Conservation (phyloP, 2,888 invertebrate genomes). For the Macroteleia sp. region DNA sequence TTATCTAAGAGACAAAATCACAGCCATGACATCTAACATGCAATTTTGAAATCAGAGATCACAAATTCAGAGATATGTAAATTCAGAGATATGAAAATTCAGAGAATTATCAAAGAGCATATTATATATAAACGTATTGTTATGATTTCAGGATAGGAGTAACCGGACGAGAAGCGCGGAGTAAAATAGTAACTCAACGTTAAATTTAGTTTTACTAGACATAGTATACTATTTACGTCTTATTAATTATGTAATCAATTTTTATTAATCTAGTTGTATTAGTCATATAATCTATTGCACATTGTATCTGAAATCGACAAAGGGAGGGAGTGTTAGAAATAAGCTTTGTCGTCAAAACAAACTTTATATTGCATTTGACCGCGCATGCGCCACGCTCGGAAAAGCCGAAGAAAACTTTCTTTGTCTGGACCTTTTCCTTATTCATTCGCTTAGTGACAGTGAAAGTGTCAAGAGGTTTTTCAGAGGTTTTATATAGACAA, state of each 20-base stretch:
- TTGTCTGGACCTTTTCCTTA: too few species aligned
- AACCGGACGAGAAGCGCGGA: not conserved
- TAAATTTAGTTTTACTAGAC: too few species aligned
- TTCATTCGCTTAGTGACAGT: too few species aligned
- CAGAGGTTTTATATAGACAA: too few species aligned
- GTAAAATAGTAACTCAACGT: not conserved
- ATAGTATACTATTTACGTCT: too few species aligned
- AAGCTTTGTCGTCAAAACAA: slow-evolving; percentile 30
- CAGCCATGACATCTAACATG: slow-evolving; percentile 3
- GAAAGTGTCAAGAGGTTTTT: too few species aligned
- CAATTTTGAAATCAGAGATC: slow-evolving; percentile 50
- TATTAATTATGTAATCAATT: too few species aligned
- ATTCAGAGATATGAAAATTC: too few species aligned
- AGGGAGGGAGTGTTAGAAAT: slow-evolving; percentile 24
- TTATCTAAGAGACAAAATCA: slow-evolving; percentile 20
- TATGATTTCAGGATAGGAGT: slow-evolving; percentile 9
- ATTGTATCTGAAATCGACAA: slow-evolving; percentile 11
- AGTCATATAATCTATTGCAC: not conserved
- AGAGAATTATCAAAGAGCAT: slow-evolving; percentile 34
- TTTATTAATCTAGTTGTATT: too few species aligned
- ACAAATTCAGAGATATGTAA: slow-evolving; percentile 40
- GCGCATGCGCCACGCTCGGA: too few species aligned
- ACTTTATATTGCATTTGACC: too few species aligned
- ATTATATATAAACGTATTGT: not conserved
- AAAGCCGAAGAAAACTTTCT: too few species aligned